These are phyloP conservation scores for Potamilus streckersoni DNA, from an alignment of 1,140 invertebrate genomes.

Conservation along the genomic window DNA sequence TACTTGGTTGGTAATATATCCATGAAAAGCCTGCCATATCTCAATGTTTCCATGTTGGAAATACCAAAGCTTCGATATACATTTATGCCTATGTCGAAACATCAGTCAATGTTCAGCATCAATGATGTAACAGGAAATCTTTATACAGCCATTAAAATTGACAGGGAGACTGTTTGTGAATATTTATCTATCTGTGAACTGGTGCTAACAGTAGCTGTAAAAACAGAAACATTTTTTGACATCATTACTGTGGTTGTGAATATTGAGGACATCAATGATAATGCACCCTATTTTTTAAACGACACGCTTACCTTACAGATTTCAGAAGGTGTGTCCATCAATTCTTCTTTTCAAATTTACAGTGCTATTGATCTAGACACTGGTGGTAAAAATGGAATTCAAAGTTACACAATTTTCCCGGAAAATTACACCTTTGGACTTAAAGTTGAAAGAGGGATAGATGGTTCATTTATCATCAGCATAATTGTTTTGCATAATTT, in stretches of 20 bases:
- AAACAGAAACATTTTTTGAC: conserved; percentile 9
- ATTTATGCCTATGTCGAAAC: too few species aligned
- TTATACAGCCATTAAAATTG: conserved; percentile 38
- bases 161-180: conserved; percentile 48
- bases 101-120: conserved; percentile 10
- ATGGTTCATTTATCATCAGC: conserved; percentile 47
- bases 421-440: conserved; percentile 40
- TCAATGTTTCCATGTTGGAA: too few species aligned
- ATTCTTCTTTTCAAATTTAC: conserved; percentile 41
- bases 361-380: conserved; percentile 59
- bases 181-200: conserved; percentile 28
- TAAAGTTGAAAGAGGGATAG: conserved; percentile 32
- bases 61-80: too few species aligned
- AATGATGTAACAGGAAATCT: conserved; percentile 20
- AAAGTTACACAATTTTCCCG: conserved; percentile 44
- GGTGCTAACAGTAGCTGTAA: conserved; percentile 33
- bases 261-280: conserved; percentile 61
- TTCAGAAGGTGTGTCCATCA: conserved; percentile 45
- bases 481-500: conserved; percentile 44
- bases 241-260: conserved; percentile 33
- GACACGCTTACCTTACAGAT: conserved; percentile 38
- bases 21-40: too few species aligned
- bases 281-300: conserved; percentile 53
- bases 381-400: conserved; percentile 45
- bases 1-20: too few species aligned